A percentile compares a stretch with the other conserved stretches of the same genome.
These are phyloP conservation scores for Neotoma lepida DNA, from an alignment of 2,113 vertebrate species.

Conservation along the genomic window DNA sequence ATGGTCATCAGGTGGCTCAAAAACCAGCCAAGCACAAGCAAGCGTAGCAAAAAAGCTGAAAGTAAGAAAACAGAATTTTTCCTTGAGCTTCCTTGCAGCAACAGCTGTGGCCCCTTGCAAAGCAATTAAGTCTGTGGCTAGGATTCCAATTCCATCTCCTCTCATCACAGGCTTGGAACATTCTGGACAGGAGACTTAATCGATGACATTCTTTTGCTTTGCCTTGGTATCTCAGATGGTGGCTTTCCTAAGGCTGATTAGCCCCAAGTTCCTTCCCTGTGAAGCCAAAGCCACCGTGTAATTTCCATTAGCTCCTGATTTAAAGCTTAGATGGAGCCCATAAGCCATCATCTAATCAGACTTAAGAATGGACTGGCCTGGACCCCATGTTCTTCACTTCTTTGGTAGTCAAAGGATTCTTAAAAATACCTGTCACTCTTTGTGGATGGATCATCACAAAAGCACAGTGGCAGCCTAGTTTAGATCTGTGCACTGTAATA, in stretches of 20 bases:
- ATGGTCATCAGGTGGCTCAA: not conserved
- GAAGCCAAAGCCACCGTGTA: constrained; percentile 78
- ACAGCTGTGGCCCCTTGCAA: constrained; percentile 76
- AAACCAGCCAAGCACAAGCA: constrained; percentile 32
- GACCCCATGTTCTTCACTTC: constrained; percentile 60
- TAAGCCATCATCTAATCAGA: constrained; percentile 76
- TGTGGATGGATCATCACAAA: constrained; percentile 4
- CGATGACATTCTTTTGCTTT: constrained; percentile 70
- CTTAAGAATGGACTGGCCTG: constrained; percentile 69
- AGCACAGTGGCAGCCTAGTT: not conserved
- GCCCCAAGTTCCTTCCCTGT: constrained; percentile 67
- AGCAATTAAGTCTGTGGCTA: constrained; percentile 75
- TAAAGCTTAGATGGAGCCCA: constrained; percentile 63
- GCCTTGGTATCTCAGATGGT: constrained; percentile 76
- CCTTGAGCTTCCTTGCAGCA: not conserved
- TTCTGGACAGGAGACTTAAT: constrained; percentile 66
- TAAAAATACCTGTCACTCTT: constrained; percentile 49
- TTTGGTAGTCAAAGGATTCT: constrained; percentile 65
- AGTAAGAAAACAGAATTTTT: constrained; percentile 56
- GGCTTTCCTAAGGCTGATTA: constrained; percentile 75
- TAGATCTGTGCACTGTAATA: not conserved
- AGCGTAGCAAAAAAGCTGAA: constrained; percentile 61
- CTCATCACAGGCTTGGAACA: constrained; percentile 48
- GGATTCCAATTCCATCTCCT: constrained; percentile 66
- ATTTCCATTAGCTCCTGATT: constrained; percentile 81